phyloP scores from a whole-genome alignment of 2,797 vertebrate genomes.

The Lithobates sylvaticus region DNA sequence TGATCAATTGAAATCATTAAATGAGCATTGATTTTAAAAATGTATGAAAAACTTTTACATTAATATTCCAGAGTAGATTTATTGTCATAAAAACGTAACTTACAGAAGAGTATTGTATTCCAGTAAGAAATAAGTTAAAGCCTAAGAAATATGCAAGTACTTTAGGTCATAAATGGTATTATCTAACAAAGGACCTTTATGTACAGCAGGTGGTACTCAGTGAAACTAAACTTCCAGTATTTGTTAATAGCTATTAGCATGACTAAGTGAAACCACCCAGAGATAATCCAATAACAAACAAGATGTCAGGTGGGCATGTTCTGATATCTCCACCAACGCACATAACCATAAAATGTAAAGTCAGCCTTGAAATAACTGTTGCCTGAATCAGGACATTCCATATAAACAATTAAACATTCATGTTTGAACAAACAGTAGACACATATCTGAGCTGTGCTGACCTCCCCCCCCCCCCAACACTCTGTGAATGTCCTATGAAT shows the following conservation, averaged over 20 bases:
- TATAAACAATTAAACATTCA: too few relatives aligned
- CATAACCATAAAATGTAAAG: too few relatives aligned
- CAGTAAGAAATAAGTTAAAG: background rate
- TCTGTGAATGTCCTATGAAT: too few relatives aligned
- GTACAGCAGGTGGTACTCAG: background rate
- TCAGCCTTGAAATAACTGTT: too few relatives aligned
- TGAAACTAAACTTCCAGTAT: background rate
- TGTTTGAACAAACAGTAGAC: too few relatives aligned
- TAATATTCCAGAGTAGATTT: background rate
- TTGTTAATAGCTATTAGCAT: background rate
- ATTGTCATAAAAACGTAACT: background rate
- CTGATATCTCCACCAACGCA: background rate
- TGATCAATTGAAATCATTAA: too few relatives aligned
- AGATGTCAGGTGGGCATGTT: background rate
- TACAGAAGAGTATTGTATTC: background rate
- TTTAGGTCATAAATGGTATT: background rate
- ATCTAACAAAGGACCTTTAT: background rate
- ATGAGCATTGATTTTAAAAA: too few relatives aligned
- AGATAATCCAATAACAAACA: background rate
- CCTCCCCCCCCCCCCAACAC: too few relatives aligned
- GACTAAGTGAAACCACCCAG: background rate
- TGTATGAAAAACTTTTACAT: too few relatives aligned
- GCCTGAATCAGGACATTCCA: too few relatives aligned
- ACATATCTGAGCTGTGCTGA: too few relatives aligned
- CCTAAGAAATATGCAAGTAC: conserved; percentile 4